Conservation (phyloP, 2,113 vertebrate genomes). For the Dermatemys mawii region DNA sequence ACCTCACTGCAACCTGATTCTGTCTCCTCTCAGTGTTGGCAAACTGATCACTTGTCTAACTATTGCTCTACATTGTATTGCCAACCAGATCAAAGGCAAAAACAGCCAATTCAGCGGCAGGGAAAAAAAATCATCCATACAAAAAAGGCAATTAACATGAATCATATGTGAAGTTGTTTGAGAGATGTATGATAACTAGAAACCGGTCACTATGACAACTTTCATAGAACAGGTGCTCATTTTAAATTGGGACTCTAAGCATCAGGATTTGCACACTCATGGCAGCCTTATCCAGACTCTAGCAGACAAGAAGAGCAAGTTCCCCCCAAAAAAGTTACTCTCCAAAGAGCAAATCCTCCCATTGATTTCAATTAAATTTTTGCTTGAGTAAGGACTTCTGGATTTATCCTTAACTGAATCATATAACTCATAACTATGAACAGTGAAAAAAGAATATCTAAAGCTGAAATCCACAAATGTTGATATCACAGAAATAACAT, state of each 20-base stretch:
- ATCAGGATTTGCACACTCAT: background rate
- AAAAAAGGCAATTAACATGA: constrained; percentile 81
- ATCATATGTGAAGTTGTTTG: constrained; percentile 75
- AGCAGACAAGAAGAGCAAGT: background rate
- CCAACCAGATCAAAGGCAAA: constrained; percentile 77
- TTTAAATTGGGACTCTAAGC: background rate
- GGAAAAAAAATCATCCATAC: constrained; percentile 67
- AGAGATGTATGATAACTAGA: constrained; percentile 54
- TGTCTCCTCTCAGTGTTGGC: constrained; percentile 66
- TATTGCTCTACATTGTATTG: constrained; percentile 71
- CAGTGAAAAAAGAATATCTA: background rate
- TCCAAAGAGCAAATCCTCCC: rapidly evolving
- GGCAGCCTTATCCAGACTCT: background rate
- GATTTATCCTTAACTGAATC: background rate
- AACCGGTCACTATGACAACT: constrained; percentile 55
- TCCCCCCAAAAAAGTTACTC: rapidly evolving
- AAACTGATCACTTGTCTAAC: constrained; percentile 75
- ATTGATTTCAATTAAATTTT: rapidly evolving
- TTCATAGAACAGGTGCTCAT: constrained; percentile 23
- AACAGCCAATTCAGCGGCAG: constrained; percentile 71
- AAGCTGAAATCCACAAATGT: background rate
- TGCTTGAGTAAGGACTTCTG: background rate
- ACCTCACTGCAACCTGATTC: constrained; percentile 73
- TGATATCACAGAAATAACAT: background rate
- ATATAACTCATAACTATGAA: rapidly evolving